Base-by-base conservation (phyloP, 2,797 vertebrate genomes). In the Gymnocypris eckloni region DNA sequence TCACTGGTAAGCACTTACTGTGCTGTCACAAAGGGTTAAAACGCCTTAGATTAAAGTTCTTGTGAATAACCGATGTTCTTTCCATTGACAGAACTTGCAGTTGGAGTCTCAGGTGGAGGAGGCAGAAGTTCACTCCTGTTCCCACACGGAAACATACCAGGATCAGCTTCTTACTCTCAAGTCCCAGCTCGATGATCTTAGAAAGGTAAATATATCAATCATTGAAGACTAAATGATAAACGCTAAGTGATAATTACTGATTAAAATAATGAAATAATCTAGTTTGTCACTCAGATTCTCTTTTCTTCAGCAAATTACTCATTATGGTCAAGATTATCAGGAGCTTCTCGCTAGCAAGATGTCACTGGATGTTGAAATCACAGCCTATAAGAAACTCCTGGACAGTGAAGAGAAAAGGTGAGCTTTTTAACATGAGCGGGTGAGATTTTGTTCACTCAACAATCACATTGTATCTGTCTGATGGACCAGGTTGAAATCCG, bases 281-380 rank as follows among this genome's bases (percentile, higher is more conserved):
- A 52, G 50, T 1, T 9, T 28, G 1, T 50, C 33, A 16, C 61
- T 80, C 72, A 54, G 33, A 76, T 72, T 18, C 8, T 80, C 72
- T 25, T 3, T 3, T 84, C 79, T 81, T 20, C 39, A 94, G 93
- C 92, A 93, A 94, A 93, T 94, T 59, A 84, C 93, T 75, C 92
- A 94, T 50, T 94, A 94, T 41, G 88, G 93, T 39, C 93, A 93
- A 89, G 89, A 90, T 82, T 88, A 89, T 67, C 90, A 92, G 70
- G 93, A 95, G 72, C 92, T 95, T 81, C 79, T 93, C 86, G 92
- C 93, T 87, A 90, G 88, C 85, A 89, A 93, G 90, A 94, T 93
- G 93, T 89, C 87, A 39, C 77, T 92, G 67, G 89, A 93, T 72
- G 91, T 92, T 37, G 92, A 94, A 90, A 92, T 92, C 86, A 92